Conservation (phyloP, 2,797 vertebrate species). For the Iguana delicatissima region DNA sequence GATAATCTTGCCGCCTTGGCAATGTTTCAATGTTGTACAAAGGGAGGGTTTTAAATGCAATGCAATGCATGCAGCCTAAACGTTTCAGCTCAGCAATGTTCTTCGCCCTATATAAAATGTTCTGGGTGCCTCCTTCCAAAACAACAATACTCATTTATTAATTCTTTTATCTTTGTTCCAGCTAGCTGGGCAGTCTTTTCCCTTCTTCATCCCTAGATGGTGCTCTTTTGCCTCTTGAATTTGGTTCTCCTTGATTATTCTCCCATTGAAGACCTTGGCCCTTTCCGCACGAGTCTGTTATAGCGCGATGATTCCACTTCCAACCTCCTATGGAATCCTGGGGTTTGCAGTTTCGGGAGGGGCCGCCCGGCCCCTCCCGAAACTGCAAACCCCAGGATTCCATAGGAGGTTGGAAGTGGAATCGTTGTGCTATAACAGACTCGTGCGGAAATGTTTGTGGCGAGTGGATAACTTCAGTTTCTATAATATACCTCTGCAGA, state of each 20-base stretch:
- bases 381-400: too few species aligned
- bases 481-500: neutral
- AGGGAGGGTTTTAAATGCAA: too few species aligned
- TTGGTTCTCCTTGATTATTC: neutral
- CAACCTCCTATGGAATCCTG: too few species aligned
- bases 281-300: too few species aligned
- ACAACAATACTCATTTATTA: neutral
- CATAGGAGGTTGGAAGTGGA: too few species aligned
- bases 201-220: neutral
- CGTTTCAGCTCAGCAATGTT: neutral
- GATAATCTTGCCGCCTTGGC: neutral
- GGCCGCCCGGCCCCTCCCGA: too few species aligned
- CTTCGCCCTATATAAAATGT: neutral
- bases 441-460: too few species aligned
- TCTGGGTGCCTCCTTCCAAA: neutral
- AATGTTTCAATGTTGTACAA: neutral
- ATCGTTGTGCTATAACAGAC: too few species aligned
- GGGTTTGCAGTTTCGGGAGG: too few species aligned
- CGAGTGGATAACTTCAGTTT: too few species aligned
- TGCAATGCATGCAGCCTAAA: neutral
- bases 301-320: too few species aligned
- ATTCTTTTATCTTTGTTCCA: slow-evolving; percentile 1
- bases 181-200: neutral
- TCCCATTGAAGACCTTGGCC: neutral
- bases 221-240: neutral